Percentiles rank a stretch among this genome's conserved stretches.
Evolutionary conservation across 2,888 invertebrate genomes (phyloP).

Genomic region (Latrodectus elegans): DNA sequence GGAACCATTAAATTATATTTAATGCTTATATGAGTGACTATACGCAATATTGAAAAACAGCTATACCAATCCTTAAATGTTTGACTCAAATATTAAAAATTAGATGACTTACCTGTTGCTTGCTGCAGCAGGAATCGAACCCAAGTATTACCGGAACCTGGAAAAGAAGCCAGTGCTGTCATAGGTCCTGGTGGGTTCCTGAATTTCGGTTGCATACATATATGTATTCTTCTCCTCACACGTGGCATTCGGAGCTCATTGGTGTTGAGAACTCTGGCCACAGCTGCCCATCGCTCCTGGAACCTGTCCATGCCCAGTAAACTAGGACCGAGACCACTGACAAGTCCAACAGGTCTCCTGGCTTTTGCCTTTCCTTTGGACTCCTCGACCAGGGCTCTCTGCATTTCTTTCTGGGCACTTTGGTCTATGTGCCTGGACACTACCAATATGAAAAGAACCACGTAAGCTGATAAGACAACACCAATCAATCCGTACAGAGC

Average conservation of each 20-base stretch:
- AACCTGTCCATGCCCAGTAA: conserved; percentile 38
- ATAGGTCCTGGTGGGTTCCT: conserved; percentile 77
- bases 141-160: conserved; percentile 91
- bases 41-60: too few species aligned
- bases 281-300: conserved; percentile 44
- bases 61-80: too few species aligned
- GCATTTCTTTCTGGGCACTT: conserved; percentile 39
- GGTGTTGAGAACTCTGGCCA: conserved; percentile 14
- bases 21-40: too few species aligned
- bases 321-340: conserved; percentile 33
- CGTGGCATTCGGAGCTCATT: neutral
- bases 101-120: conserved; percentile 76
- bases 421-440: conserved; percentile 60
- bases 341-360: neutral
- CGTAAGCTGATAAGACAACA: conserved; percentile 58
- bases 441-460: conserved; percentile 63
- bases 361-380: neutral
- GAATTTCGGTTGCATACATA: conserved; percentile 73
- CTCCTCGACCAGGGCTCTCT: conserved; percentile 10
- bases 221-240: conserved; percentile 28
- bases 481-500: conserved; percentile 48
- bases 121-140: conserved; percentile 85
- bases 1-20: too few species aligned
- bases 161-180: conserved; percentile 84
- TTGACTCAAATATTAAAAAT: neutral